These are phyloP conservation scores for Aleiodes sp. DNA, from an alignment of 1,140 invertebrate species.

Conservation along the genomic window DNA sequence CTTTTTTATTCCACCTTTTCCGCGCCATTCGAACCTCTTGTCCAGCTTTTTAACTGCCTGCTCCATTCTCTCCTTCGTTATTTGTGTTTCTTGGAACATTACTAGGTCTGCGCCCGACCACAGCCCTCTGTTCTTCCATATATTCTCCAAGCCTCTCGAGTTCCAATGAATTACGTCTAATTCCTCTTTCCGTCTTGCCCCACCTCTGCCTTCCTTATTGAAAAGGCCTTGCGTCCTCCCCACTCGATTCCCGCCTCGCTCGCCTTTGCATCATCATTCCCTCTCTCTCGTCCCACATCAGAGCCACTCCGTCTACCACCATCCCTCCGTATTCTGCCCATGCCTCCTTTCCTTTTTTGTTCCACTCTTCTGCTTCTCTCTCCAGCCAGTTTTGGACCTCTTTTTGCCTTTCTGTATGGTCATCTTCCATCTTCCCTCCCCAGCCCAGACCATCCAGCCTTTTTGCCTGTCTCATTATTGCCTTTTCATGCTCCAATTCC, in stretches of 20 bases:
- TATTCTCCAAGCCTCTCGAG: background rate
- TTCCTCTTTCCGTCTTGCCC: conserved; percentile 3
- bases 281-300: background rate
- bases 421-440: background rate
- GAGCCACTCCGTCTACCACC: background rate
- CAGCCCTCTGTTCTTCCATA: background rate
- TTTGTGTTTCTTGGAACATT: conserved; percentile 36
- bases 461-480: background rate
- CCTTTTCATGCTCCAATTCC: background rate
- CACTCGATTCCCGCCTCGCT: background rate
- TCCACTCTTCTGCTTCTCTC: background rate
- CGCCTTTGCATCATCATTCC: background rate
- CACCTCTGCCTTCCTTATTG: background rate
- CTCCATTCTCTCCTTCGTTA: conserved; percentile 28
- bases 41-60: conserved; percentile 14
- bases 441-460: background rate
- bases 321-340: background rate
- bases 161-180: background rate
- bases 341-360: background rate
- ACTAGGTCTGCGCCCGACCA: conserved; percentile 22
- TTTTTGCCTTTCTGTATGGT: background rate
- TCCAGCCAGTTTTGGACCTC: background rate
- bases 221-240: background rate
- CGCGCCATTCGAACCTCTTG: conserved; percentile 30
- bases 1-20: conserved; percentile 21